Conservation (phyloP, 1,140 invertebrate genomes). For the Drosophila ficusphila region DNA sequence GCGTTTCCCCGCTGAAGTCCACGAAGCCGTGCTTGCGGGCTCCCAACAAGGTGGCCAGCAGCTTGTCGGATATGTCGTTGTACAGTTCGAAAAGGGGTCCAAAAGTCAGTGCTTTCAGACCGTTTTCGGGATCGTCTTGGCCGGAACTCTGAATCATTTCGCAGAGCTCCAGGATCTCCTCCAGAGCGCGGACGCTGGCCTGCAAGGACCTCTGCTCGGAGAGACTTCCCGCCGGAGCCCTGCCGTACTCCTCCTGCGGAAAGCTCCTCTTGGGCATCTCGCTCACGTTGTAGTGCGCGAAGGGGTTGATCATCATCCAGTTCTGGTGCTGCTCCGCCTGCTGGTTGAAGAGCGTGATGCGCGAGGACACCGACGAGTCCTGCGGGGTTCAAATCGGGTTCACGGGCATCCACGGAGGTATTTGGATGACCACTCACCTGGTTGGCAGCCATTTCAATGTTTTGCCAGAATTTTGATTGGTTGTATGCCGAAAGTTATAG, state of each 20-base stretch:
- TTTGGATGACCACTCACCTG: background rate
- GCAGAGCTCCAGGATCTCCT: conserved; percentile 65
- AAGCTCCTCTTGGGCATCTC: conserved; percentile 53
- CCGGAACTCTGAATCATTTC: conserved; percentile 27
- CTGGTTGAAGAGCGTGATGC: conserved; percentile 55
- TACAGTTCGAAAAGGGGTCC: conserved; percentile 56
- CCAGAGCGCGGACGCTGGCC: conserved; percentile 43
- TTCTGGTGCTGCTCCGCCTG: conserved; percentile 53
- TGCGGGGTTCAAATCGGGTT: background rate
- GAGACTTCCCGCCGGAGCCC: conserved; percentile 44
- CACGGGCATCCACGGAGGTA: background rate
- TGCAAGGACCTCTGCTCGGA: conserved; percentile 48
- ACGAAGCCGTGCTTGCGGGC: conserved; percentile 56
- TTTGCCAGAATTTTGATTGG: background rate
- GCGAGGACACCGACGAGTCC: conserved; percentile 55
- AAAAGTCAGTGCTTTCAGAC: conserved; percentile 18
- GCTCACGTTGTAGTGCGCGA: conserved; percentile 50
- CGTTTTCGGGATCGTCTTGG: background rate
- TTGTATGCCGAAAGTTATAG: background rate
- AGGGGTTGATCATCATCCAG: conserved; percentile 66
- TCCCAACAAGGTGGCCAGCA: conserved; percentile 56
- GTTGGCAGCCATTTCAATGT: conserved; percentile 19
- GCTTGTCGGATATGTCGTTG: conserved; percentile 62
- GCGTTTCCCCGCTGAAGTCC: conserved; percentile 54
- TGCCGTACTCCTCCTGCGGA: conserved; percentile 43